These are phyloP conservation scores for Steinernema hermaphroditum DNA, from an alignment of 2,888 invertebrate genomes.

Conservation along the genomic window DNA sequence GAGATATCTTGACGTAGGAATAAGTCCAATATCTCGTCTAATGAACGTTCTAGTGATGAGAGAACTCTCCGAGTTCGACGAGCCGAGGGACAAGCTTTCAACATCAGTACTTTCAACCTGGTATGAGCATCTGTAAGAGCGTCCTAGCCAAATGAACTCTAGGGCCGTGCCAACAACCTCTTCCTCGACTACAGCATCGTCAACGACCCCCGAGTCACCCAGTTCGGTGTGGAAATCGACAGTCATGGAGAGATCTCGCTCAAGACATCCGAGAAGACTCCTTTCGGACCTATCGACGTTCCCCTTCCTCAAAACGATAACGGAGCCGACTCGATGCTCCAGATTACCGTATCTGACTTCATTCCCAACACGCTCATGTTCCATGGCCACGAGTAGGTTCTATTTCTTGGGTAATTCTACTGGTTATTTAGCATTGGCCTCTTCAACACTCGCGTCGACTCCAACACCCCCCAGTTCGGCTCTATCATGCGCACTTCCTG, in stretches of 20 bases:
- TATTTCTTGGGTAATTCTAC: neutral
- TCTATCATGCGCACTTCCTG: constrained; percentile 63
- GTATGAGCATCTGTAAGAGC: neutral
- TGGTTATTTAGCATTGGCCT: constrained; percentile 51
- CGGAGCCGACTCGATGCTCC: constrained; percentile 47
- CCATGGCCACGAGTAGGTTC: constrained; percentile 60
- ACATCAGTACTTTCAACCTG: constrained; percentile 1
- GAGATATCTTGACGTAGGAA: constrained; percentile 29
- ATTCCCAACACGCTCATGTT: constrained; percentile 63
- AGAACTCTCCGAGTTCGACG: neutral
- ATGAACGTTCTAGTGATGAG: neutral
- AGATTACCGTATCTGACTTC: constrained; percentile 61
- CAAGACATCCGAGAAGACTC: constrained; percentile 51
- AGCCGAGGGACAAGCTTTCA: neutral
- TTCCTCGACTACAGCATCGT: constrained; percentile 60
- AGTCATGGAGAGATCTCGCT: constrained; percentile 56
- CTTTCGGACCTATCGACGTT: constrained; percentile 46
- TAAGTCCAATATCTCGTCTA: neutral
- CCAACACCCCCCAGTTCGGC: constrained; percentile 63
- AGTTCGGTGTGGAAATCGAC: constrained; percentile 55
- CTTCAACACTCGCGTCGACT: constrained; percentile 64
- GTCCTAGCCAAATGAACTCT: constrained; percentile 11
- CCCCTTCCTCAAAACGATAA: constrained; percentile 39
- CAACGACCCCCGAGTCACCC: constrained; percentile 43
- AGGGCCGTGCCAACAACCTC: constrained; percentile 58